A percentile compares a stretch with the other conserved stretches of the same genome.
Evolutionary conservation across 2,113 vertebrate species (phyloP).

Genomic region (Xiphorhynchus elegans): DNA sequence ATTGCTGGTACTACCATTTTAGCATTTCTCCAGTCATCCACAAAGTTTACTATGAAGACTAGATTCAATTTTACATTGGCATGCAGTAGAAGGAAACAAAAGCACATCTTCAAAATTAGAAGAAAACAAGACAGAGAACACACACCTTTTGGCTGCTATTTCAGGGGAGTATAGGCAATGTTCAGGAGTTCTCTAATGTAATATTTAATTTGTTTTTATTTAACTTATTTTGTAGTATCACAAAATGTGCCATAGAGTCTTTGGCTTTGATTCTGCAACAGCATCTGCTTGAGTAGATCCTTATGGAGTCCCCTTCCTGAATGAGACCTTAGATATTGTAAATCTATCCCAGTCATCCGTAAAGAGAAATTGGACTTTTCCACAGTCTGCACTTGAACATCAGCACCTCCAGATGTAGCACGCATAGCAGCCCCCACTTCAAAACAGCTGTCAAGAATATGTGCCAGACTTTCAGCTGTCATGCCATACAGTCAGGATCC

Average conservation of each 20-base stretch:
- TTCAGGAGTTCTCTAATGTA: not conserved
- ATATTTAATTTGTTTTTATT: conserved; percentile 16
- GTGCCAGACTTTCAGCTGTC: conserved; percentile 11
- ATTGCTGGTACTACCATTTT: not conserved
- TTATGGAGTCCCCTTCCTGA: conserved; percentile 48
- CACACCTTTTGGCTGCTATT: not conserved
- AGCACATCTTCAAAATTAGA: not conserved
- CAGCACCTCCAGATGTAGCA: conserved; percentile 58
- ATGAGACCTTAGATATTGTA: conserved; percentile 29
- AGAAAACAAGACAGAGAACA: not conserved
- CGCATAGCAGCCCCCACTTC: not conserved
- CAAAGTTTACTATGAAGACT: not conserved
- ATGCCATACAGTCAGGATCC: conserved; percentile 16
- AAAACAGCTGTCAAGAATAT: conserved; percentile 36
- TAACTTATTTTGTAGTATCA: not conserved
- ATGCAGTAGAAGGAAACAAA: not conserved
- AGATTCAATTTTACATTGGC: not conserved
- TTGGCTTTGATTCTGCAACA: conserved; percentile 35
- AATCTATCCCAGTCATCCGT: conserved; percentile 54
- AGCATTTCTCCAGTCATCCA: not conserved
- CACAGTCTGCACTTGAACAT: conserved; percentile 22
- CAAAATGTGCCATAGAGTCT: conserved; percentile 4
- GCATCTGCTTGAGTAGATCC: conserved; percentile 45
- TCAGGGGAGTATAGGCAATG: not conserved
- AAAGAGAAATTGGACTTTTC: conserved; percentile 56